Evolutionary conservation across 2,888 invertebrate genomes (phyloP).

Genomic region (Dexiosoma caninum): DNA sequence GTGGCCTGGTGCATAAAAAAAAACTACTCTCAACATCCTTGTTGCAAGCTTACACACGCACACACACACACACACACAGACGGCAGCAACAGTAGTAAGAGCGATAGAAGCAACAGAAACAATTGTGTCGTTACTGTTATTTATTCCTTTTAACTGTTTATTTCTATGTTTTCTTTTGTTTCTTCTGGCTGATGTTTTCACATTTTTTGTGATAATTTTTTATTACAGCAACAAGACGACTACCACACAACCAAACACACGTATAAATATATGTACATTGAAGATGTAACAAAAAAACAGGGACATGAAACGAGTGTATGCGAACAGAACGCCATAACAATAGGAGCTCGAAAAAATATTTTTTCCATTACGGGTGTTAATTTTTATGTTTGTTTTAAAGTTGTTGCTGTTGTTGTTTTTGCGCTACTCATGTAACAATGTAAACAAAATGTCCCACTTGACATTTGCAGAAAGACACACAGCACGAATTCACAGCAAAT

Average conservation of each 20-base stretch:
- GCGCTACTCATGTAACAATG: conserved; percentile 9
- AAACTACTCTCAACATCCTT: background rate
- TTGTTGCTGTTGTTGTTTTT: conserved; percentile 24
- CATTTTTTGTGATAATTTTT: background rate
- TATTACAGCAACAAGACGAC: background rate
- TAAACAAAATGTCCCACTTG: background rate
- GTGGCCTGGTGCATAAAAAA: background rate
- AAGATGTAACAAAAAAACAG: background rate
- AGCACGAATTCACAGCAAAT: too few relatives aligned
- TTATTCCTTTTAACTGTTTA: background rate
- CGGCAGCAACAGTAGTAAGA: background rate
- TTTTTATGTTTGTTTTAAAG: conserved; percentile 2
- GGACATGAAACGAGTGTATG: background rate
- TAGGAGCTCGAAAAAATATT: conserved; percentile 18
- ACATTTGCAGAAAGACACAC: too few relatives aligned
- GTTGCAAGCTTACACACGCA: background rate
- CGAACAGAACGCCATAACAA: background rate
- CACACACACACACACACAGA: background rate
- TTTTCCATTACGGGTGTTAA: conserved; percentile 13
- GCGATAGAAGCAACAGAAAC: background rate
- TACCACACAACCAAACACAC: too few relatives aligned
- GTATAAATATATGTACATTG: too few relatives aligned
- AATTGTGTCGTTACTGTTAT: conserved; percentile 34
- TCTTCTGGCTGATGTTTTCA: conserved; percentile 1
- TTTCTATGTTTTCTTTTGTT: conserved; percentile 3